Evolutionary conservation across 2,797 vertebrate species (phyloP).

Genomic region (Acanthurus leucopareius): DNA sequence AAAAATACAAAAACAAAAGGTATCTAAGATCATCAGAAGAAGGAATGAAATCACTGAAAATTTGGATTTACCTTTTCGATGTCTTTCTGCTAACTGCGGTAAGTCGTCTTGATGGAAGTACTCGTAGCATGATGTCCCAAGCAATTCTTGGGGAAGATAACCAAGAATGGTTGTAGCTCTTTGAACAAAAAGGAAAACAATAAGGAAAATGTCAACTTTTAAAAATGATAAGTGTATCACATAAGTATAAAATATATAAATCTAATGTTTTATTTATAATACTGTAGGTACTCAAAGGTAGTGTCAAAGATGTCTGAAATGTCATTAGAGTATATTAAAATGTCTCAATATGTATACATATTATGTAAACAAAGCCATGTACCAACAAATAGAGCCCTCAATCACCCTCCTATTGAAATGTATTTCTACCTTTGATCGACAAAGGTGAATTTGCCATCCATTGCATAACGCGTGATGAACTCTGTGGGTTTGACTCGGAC

Average conservation of each 20-base stretch:
- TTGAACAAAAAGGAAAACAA: constrained; percentile 29
- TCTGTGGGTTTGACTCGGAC: constrained; percentile 92
- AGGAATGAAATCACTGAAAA: not conserved
- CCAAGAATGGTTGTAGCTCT: constrained; percentile 95
- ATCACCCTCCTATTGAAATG: not conserved
- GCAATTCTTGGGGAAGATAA: constrained; percentile 95
- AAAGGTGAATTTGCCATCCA: constrained; percentile 97
- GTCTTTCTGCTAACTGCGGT: constrained; percentile 91
- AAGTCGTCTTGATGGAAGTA: constrained; percentile 97
- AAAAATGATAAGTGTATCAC: not conserved
- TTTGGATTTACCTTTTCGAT: constrained; percentile 89
- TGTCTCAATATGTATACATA: not conserved
- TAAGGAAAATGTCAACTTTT: not conserved
- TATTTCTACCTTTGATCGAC: constrained; percentile 93
- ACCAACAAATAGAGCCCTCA: not conserved
- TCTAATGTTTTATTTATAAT: not conserved
- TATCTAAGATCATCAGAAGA: not conserved
- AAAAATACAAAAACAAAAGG: not conserved
- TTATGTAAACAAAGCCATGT: not conserved
- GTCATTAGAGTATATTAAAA: not conserved
- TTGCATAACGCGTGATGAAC: constrained; percentile 93
- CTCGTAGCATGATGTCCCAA: constrained; percentile 97
- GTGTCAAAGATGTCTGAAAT: constrained; percentile 1
- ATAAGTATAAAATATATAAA: not conserved
- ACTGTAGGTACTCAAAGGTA: not conserved